Conservation (phyloP, 1,140 invertebrate genomes). For the Hyles vespertilio region DNA sequence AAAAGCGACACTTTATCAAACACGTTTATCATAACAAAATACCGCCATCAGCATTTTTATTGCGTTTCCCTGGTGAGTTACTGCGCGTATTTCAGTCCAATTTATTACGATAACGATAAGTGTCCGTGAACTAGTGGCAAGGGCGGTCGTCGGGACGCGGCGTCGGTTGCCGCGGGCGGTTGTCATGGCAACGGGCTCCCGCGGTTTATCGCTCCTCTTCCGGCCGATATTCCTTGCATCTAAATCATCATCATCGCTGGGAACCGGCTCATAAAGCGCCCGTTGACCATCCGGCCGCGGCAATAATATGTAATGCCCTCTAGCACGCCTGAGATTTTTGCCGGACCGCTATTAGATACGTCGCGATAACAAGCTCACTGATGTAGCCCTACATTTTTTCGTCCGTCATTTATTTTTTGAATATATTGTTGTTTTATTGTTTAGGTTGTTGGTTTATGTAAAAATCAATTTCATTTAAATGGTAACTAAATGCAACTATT, state of each 20-base stretch:
- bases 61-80: constrained; percentile 52
- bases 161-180: constrained; percentile 42
- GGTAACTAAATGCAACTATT: no score
- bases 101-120: constrained; percentile 71
- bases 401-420: neutral
- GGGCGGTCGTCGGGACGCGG: constrained; percentile 32
- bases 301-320: constrained; percentile 58
- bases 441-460: no score
- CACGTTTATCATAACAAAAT: constrained; percentile 37
- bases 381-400: neutral
- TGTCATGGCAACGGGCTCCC: constrained; percentile 48
- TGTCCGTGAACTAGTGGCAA: constrained; percentile 62
- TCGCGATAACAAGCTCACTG: constrained; percentile 13
- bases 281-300: constrained; percentile 52
- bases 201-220: constrained; percentile 53
- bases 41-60: constrained; percentile 51
- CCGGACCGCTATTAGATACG: constrained; percentile 28
- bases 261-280: constrained; percentile 58
- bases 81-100: constrained; percentile 62
- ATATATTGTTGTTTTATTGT: neutral
- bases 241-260: constrained; percentile 70
- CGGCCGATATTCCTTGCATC: constrained; percentile 64
- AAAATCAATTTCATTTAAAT: no score
- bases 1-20: constrained; percentile 4
- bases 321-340: constrained; percentile 41